Conservation (phyloP, 2,113 vertebrate genomes). For the Alouatta palliata region DNA sequence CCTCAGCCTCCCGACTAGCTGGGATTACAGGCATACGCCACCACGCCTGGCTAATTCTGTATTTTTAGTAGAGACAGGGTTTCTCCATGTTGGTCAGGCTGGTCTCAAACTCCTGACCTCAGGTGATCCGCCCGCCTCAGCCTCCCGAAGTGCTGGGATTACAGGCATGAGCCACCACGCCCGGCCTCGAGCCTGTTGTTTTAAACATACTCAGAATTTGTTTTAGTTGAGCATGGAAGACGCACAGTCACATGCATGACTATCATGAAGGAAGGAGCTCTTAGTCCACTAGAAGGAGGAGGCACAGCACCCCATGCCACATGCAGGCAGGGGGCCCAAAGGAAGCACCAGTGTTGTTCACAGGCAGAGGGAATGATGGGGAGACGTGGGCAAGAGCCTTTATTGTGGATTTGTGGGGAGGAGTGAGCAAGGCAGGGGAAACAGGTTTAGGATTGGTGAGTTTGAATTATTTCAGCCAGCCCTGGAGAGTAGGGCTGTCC, state of each 20-base stretch:
- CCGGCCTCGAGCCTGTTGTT: background rate
- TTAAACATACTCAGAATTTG: background rate
- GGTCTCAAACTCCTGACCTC: too few relatives aligned
- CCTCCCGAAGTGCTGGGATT: too few relatives aligned
- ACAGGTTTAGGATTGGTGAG: background rate
- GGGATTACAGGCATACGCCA: too few relatives aligned
- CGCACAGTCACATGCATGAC: accelerated
- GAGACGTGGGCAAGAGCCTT: background rate
- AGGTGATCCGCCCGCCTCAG: too few relatives aligned
- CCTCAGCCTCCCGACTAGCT: too few relatives aligned
- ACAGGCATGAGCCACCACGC: too few relatives aligned
- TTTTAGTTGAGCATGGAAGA: background rate
- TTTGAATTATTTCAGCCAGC: background rate
- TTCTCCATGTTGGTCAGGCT: too few relatives aligned
- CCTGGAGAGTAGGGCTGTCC: background rate
- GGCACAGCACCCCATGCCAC: accelerated
- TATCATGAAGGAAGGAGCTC: background rate
- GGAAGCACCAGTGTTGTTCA: background rate
- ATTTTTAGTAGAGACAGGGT: too few relatives aligned
- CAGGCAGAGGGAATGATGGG: background rate
- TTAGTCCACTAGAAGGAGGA: background rate
- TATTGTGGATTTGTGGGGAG: background rate
- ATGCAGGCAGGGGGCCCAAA: accelerated
- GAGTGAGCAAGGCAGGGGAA: background rate
- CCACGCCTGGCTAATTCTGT: too few relatives aligned